Percentiles rank a stretch among this genome's conserved stretches.
These are phyloP conservation scores for Tetramorium parvispinum DNA, from an alignment of 1,140 invertebrate species.

Conservation along the genomic window DNA sequence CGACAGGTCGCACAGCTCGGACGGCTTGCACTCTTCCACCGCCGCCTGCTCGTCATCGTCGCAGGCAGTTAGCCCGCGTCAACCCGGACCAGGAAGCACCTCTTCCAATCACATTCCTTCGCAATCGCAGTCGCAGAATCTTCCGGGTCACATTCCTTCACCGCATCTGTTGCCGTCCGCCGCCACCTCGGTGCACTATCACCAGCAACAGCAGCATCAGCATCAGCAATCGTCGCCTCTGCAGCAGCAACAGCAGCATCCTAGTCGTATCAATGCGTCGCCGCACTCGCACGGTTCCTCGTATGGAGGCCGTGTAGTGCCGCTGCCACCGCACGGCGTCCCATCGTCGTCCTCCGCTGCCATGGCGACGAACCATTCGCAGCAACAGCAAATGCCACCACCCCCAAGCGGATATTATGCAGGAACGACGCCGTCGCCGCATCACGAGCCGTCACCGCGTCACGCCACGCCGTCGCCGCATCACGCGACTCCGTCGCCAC, in stretches of 20 bases:
- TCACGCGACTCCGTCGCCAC: conserved; percentile 74
- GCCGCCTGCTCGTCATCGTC: conserved; percentile 71
- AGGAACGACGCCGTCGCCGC: conserved; percentile 66
- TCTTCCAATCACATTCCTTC: conserved; percentile 82
- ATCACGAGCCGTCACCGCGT: conserved; percentile 68
- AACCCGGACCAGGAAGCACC: conserved; percentile 43
- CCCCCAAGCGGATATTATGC: conserved; percentile 73
- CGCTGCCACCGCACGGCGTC: conserved; percentile 59
- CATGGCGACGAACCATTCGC: conserved; percentile 68
- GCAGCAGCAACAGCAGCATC: conserved; percentile 72
- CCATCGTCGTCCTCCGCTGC: conserved; percentile 71
- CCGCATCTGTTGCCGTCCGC: conserved; percentile 77
- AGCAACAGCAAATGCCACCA: conserved; percentile 75
- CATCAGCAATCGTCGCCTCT: conserved; percentile 58
- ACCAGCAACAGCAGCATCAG: conserved; percentile 56
- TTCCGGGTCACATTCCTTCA: conserved; percentile 82
- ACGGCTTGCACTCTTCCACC: conserved; percentile 66
- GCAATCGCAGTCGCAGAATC: conserved; percentile 74
- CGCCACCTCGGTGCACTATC: conserved; percentile 54
- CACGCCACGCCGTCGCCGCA: conserved; percentile 72
- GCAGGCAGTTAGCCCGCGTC: conserved; percentile 72
- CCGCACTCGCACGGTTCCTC: conserved; percentile 63
- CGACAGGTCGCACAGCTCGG: conserved; percentile 55
- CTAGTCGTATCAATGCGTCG: conserved; percentile 74
- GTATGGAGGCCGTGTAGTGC: conserved; percentile 71